These are phyloP conservation scores for Ophion obscuratus DNA, from an alignment of 2,888 invertebrate species.

Conservation along the genomic window DNA sequence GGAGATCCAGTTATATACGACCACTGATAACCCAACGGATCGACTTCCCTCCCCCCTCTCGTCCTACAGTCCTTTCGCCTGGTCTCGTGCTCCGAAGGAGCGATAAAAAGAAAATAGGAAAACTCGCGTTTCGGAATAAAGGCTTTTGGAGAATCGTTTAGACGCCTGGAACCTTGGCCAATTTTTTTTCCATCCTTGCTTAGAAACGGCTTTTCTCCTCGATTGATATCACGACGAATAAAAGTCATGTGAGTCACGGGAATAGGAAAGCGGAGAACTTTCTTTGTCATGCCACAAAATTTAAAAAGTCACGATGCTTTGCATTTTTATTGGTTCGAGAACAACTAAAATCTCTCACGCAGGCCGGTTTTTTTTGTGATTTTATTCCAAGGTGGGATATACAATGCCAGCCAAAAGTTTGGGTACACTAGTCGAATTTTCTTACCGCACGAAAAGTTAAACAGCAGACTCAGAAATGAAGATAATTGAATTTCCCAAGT, in stretches of 20 bases:
- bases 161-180: slow-evolving; percentile 11
- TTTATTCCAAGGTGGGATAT: too few relatives aligned
- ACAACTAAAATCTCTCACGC: too few relatives aligned
- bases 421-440: too few relatives aligned
- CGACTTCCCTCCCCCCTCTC: slow-evolving; percentile 13
- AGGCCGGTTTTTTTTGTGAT: too few relatives aligned
- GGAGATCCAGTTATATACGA: slow-evolving; percentile 64
- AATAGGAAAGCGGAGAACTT: background rate
- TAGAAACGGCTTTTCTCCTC: background rate
- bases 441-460: too few relatives aligned
- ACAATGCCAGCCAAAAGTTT: too few relatives aligned
- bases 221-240: background rate
- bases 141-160: slow-evolving; percentile 23
- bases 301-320: background rate
- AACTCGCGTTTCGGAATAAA: slow-evolving; percentile 37
- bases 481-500: too few relatives aligned
- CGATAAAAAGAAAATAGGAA: slow-evolving; percentile 61
- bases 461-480: too few relatives aligned
- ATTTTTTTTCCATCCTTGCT: background rate
- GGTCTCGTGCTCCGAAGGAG: slow-evolving; percentile 14
- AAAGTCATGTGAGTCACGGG: background rate
- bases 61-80: slow-evolving; percentile 36
- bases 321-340: too few relatives aligned
- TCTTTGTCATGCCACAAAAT: background rate
- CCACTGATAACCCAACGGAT: slow-evolving; percentile 63